Percentiles rank a stretch among this genome's conserved stretches.
Evolutionary conservation across 2,888 invertebrate genomes (phyloP).

Genomic region (Eucriotettix oculatus): DNA sequence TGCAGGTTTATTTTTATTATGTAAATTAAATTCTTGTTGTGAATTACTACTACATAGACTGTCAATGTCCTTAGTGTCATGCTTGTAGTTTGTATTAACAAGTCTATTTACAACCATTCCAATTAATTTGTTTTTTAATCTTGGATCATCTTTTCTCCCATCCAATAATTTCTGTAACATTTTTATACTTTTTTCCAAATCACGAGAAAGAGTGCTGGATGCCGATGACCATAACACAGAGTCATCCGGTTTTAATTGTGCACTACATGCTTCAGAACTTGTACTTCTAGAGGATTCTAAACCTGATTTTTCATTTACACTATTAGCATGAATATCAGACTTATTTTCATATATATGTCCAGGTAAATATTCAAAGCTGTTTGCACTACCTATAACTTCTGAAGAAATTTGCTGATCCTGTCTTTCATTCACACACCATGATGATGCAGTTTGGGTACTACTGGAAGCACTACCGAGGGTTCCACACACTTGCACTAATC

Average conservation of each 20-base stretch:
- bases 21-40: no score
- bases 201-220: neutral
- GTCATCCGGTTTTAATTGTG: neutral
- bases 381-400: constrained; percentile 35
- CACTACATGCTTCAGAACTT: neutral
- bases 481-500: neutral
- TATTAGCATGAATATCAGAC: neutral
- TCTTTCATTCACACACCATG: neutral
- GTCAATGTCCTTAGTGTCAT: no score
- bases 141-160: neutral
- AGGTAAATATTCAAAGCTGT: constrained; percentile 50
- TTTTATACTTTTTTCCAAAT: neutral
- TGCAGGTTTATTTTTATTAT: no score
- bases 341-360: constrained; percentile 33
- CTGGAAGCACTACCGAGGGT: neutral
- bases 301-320: neutral
- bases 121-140: neutral
- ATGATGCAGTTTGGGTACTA: neutral
- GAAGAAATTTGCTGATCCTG: neutral
- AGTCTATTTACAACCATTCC: neutral
- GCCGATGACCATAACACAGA: neutral
- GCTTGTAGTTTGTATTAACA: neutral
- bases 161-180: neutral
- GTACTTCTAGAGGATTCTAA: neutral
- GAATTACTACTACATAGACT: no score